Evolutionary conservation across 2,888 invertebrate species (phyloP).

Genomic region (Erebia epiphron): DNA sequence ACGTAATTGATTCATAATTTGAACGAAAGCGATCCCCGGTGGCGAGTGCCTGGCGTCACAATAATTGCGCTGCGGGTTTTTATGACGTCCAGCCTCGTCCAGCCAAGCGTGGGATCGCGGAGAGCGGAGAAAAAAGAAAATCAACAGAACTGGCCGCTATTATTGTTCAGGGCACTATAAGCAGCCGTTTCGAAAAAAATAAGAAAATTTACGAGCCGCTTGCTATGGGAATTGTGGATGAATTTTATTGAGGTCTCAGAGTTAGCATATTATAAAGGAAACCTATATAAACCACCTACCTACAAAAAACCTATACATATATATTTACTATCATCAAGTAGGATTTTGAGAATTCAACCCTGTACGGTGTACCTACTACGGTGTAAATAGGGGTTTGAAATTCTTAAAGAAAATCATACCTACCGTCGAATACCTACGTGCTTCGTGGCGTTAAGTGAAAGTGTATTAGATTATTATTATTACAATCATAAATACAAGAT

Average conservation of each 20-base stretch:
- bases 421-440: too few species aligned
- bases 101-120: slow-evolving; percentile 40
- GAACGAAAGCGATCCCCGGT: slow-evolving; percentile 10
- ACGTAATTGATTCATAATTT: background rate
- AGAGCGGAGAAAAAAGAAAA: slow-evolving; percentile 27
- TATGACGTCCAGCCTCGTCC: slow-evolving; percentile 29
- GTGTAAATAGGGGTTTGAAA: too few species aligned
- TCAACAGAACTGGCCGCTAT: slow-evolving; percentile 33
- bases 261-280: too few species aligned
- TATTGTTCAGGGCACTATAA: slow-evolving; percentile 29
- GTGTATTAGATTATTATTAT: too few species aligned
- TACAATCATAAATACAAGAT: too few species aligned
- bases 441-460: too few species aligned
- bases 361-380: too few species aligned
- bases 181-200: slow-evolving; percentile 1
- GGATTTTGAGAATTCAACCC: too few species aligned
- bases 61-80: slow-evolving; percentile 28
- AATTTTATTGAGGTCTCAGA: background rate
- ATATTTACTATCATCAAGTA: too few species aligned
- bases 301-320: too few species aligned
- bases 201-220: background rate
- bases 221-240: slow-evolving; percentile 5
- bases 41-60: background rate
- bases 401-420: too few species aligned
- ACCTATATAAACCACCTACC: too few species aligned